Percentiles rank a stretch among this genome's conserved stretches.
Evolutionary conservation across 2,888 invertebrate species (phyloP).

Genomic region (Pachliopta kotzebuea): DNA sequence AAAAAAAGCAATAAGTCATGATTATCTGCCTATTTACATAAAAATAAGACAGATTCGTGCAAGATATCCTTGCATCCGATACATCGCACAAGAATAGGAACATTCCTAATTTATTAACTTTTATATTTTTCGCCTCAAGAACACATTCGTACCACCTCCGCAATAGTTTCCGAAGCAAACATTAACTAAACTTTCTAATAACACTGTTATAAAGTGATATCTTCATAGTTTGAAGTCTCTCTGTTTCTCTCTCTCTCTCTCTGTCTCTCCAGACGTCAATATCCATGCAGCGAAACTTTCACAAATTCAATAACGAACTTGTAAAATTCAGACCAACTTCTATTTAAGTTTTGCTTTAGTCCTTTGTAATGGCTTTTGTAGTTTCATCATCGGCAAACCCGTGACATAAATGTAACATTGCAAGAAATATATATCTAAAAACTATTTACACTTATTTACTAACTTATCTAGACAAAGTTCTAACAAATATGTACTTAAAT

Average conservation of each 20-base stretch:
- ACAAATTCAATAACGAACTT: conserved; percentile 29
- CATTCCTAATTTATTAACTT: no score
- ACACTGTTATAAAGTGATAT: conserved; percentile 25
- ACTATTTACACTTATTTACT: no score
- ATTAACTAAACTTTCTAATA: conserved; percentile 22
- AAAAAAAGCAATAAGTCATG: no score
- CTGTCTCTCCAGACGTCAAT: conserved; percentile 27
- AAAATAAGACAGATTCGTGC: no score
- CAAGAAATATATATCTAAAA: no score
- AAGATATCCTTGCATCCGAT: no score
- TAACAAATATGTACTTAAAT: no score
- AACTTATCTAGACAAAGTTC: no score
- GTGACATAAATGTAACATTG: conserved; percentile 4
- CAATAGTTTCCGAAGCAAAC: conserved; percentile 15
- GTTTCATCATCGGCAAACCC: conserved; percentile 21
- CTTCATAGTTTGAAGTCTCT: conserved; percentile 25
- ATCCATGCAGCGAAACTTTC: conserved; percentile 27
- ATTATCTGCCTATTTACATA: no score
- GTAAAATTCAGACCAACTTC: conserved; percentile 29
- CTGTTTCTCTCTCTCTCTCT: no score
- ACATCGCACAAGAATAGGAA: no score
- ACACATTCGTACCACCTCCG: not conserved
- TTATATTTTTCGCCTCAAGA: not conserved
- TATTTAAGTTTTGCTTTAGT: conserved; percentile 30
- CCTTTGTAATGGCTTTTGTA: conserved; percentile 29